phyloP scores from a whole-genome alignment of 1,140 invertebrate genomes.

The Caenorhabditis elegans region WBcel235 BX284602.5:5932001-5932500 shows the following conservation, averaged over 20 bases:
- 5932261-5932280: not conserved
- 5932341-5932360: slow-evolving; percentile 13
- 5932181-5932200: not conserved
- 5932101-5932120: not conserved
- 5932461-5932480: slow-evolving; percentile 4
- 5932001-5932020: too few relatives aligned
- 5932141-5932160: not conserved
- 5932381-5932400: not conserved
- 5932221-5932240: not conserved
- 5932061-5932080: not conserved
- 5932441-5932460: not conserved
- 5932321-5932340: not conserved
- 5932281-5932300: not conserved
- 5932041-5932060: slow-evolving; percentile 8
- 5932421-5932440: not conserved
- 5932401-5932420: not conserved
- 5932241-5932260: slow-evolving; percentile 22
- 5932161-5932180: not conserved
- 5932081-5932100: slow-evolving; percentile 25
- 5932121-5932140: not conserved
- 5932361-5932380: not conserved
- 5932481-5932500: slow-evolving; percentile 16
- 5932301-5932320: slow-evolving; percentile 28
- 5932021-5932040: too few relatives aligned
- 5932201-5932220: not conserved